Evolutionary conservation across 2,888 invertebrate genomes (phyloP).

Genomic region (Chymomyza caudatula): DNA sequence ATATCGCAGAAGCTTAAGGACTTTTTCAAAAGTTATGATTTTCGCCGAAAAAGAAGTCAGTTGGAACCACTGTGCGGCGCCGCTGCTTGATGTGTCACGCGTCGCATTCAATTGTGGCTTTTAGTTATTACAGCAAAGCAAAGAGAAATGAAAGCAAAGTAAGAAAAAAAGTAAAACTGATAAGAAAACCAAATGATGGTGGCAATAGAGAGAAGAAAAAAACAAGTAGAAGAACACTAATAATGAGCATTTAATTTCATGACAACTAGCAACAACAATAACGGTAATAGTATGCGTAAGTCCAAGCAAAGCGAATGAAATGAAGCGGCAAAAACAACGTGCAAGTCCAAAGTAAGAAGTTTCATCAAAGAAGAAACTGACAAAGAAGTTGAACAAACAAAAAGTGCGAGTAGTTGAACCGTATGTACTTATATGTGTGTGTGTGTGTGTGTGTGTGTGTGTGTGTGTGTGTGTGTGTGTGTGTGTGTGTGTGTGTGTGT

Average conservation of each 20-base stretch:
- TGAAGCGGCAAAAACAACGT: slow-evolving; percentile 29
- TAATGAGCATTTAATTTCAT: slow-evolving; percentile 60
- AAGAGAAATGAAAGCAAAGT: neutral
- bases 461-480: neutral
- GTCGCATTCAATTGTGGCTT: neutral
- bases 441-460: neutral
- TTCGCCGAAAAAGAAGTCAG: too few relatives aligned
- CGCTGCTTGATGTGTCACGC: slow-evolving; percentile 20
- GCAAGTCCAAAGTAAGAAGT: slow-evolving; percentile 15
- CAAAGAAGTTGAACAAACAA: slow-evolving; percentile 24
- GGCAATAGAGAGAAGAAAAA: slow-evolving; percentile 16
- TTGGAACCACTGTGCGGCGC: too few relatives aligned
- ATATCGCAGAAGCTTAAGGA: too few relatives aligned
- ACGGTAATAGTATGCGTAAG: neutral
- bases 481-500: neutral
- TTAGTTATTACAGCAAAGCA: neutral
- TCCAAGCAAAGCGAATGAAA: slow-evolving; percentile 40
- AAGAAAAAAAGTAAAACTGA: slow-evolving; percentile 27
- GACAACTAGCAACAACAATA: slow-evolving; percentile 41
- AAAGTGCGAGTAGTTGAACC: slow-evolving; percentile 18
- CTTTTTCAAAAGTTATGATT: too few relatives aligned
- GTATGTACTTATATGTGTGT: too few relatives aligned
- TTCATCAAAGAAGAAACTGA: slow-evolving; percentile 4
- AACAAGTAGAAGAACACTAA: slow-evolving; percentile 31
- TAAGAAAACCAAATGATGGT: slow-evolving; percentile 42